Conservation (phyloP, 2,113 vertebrate species). For the Thamnophis sirtalis region DNA sequence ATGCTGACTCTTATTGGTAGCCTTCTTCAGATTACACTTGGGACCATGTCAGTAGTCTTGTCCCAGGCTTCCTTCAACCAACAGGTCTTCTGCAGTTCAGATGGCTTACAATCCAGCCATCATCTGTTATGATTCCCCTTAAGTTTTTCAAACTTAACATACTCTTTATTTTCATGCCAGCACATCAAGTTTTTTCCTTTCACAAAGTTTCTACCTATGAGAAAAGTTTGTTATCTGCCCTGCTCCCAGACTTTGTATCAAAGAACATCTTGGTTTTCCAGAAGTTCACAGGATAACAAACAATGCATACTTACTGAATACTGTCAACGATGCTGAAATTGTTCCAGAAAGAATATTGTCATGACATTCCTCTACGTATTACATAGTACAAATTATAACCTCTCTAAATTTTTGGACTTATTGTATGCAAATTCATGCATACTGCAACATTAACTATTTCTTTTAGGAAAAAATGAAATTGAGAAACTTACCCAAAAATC, state of each 20-base stretch:
- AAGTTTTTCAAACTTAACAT: not conserved
- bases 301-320: not conserved
- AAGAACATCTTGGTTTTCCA: not conserved
- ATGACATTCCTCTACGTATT: not conserved
- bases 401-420: not conserved
- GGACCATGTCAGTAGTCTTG: not conserved
- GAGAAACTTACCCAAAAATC: not conserved
- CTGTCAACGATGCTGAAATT: not conserved
- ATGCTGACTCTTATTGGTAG: not conserved
- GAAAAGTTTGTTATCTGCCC: not conserved
- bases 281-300: not conserved
- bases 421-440: not conserved
- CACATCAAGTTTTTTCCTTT: not conserved
- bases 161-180: not conserved
- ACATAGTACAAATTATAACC: not conserved
- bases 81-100: not conserved
- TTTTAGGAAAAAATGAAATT: not conserved
- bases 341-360: not conserved
- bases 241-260: not conserved
- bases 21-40: not conserved
- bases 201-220: not conserved
- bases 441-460: not conserved
- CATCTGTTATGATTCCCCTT: not conserved
- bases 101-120: not conserved
- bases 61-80: not conserved